Evolutionary conservation across 2,888 invertebrate genomes (phyloP).

Genomic region (Idaea biselata): DNA sequence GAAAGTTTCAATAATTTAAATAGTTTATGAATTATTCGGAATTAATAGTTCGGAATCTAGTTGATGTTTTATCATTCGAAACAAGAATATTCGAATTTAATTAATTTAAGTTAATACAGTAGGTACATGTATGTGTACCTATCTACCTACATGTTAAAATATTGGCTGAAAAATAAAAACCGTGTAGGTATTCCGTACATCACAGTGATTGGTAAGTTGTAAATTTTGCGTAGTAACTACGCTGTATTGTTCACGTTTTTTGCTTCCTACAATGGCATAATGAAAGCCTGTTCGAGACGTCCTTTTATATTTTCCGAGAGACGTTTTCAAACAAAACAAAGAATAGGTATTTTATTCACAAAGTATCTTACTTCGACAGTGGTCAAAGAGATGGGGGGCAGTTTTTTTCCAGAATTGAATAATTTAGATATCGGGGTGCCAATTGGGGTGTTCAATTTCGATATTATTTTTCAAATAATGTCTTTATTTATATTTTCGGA

Average conservation of each 20-base stretch:
- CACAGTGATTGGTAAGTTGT: constrained; percentile 10
- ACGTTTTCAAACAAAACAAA: constrained; percentile 34
- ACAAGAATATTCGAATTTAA: too few species aligned
- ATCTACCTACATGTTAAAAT: background rate
- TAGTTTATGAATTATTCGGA: too few species aligned
- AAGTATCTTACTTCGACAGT: constrained; percentile 35
- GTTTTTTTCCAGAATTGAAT: constrained; percentile 37
- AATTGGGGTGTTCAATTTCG: constrained; percentile 33
- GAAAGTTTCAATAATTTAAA: background rate
- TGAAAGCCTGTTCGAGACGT: constrained; percentile 31
- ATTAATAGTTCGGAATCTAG: background rate
- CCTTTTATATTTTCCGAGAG: constrained; percentile 33
- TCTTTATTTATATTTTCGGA: too few species aligned
- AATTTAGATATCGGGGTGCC: constrained; percentile 36
- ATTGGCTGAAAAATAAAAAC: background rate
- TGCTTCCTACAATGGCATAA: constrained; percentile 22
- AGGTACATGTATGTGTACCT: background rate
- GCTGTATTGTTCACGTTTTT: constrained; percentile 15
- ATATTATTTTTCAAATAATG: constrained; percentile 4
- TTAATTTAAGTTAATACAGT: too few species aligned
- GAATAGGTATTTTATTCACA: constrained; percentile 33
- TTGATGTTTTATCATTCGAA: background rate
- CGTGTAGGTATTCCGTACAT: background rate
- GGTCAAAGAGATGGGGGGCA: constrained; percentile 35
- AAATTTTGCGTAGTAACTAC: constrained; percentile 10